Conservation (phyloP, 2,797 vertebrate species). For the Dendrocincla fuliginosa region DNA sequence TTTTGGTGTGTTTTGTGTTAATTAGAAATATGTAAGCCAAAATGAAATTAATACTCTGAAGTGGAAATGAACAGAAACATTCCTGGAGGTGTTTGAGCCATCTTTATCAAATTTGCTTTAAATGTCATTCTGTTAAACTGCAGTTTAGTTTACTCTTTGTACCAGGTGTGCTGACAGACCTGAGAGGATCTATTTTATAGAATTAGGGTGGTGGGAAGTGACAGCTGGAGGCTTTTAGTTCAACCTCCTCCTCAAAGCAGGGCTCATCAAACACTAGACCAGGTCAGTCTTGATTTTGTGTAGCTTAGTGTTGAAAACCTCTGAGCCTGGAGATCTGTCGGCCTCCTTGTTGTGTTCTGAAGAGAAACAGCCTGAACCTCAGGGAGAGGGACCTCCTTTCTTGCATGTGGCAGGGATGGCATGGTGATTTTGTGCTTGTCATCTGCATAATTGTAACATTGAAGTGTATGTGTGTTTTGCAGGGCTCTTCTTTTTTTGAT, state of each 20-base stretch:
- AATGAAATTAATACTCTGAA: not conserved
- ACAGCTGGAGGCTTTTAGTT: not conserved
- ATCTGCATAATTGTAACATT: not conserved
- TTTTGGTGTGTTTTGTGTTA: not conserved
- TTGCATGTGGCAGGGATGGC: rapidly evolving
- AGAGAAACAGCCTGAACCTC: not conserved
- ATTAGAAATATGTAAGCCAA: not conserved
- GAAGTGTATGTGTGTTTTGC: not conserved
- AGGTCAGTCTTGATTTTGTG: not conserved
- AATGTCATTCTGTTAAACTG: not conserved
- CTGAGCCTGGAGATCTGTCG: not conserved
- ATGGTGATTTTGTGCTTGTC: not conserved
- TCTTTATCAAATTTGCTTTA: not conserved
- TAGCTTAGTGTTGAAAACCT: not conserved
- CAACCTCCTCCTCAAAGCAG: not conserved
- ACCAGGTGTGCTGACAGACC: not conserved
- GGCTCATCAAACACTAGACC: not conserved
- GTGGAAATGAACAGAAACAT: not conserved
- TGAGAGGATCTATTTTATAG: not conserved
- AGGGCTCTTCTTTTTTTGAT: conserved; percentile 94
- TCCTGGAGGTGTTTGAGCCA: not conserved
- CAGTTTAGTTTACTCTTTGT: not conserved
- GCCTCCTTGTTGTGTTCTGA: not conserved
- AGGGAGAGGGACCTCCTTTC: not conserved
- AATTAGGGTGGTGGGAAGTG: not conserved